Base-by-base conservation (phyloP, 2,888 invertebrate genomes). In the Hirtodrosophila histrioides region DNA sequence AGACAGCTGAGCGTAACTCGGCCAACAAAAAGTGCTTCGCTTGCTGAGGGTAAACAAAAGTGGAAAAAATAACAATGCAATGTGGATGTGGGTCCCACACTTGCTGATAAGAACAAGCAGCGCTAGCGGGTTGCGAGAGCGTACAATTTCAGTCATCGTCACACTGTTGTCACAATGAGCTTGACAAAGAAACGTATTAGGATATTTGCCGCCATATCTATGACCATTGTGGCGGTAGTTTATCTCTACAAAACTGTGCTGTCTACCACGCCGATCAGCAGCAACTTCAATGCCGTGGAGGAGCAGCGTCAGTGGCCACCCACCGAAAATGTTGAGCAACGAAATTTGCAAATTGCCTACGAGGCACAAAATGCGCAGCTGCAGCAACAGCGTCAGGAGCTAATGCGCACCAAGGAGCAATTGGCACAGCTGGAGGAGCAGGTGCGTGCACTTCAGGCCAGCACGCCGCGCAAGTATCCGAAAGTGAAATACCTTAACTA, bases 401-500 rank as follows among this genome's bases (percentile, higher is more conserved):
- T 96, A 17, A 92, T 93, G 66, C 94, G 95, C 77, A 95, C 95
- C 0, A 94, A 93, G 72, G 91, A 91, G 31, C 93, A 94, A 80
- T 93, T 97, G 69, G 92, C 93, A 37, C 94, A 94, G 54, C 89
- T 97, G 53, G 96, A 96, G 90, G 94, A 94, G 69, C 96, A 95
- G 92, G 92, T 97, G 37, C 93, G 93, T 50, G 92, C 94, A 51
- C 90, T 97, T 45, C 96, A 97, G 90, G 93, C 94, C 3, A 93
- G 94, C 86, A 93, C 96, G 44, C 95, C 96, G 1, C 96, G 97
- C 84, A 95, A 95, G 77, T 98, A 96, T 92, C 98, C 98, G 0
- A 95, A 96, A 90, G 98, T 99, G 0, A 96, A 96, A 90, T 98
- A 97, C 90, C 93, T 98, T 11, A 98, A 97, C 78, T 98, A 98